phyloP scores from a whole-genome alignment of 2,888 invertebrate genomes.

The Cantharis rustica region DNA sequence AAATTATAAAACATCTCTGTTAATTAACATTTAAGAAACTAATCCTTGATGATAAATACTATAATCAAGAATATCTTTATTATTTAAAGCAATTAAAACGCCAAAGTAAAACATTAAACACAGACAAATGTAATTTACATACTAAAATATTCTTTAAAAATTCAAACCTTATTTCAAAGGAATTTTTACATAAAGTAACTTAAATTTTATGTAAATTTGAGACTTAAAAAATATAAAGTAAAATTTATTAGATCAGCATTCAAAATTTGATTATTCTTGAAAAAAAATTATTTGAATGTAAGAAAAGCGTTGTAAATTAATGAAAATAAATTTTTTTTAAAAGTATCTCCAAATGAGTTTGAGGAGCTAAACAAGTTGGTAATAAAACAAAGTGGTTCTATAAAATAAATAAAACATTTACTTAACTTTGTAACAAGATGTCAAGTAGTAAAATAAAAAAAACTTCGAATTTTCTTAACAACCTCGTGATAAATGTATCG shows the following conservation, averaged over 20 bases:
- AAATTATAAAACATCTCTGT: not conserved
- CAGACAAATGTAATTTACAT: not conserved
- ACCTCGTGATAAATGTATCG: not conserved
- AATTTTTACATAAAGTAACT: not conserved
- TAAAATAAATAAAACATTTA: not conserved
- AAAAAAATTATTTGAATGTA: not conserved
- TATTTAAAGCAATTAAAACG: not conserved
- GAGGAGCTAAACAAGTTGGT: not conserved
- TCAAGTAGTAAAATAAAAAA: not conserved
- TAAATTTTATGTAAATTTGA: not conserved
- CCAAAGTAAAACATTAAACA: not conserved
- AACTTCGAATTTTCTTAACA: not conserved
- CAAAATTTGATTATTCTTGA: not conserved
- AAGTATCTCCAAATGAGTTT: not conserved
- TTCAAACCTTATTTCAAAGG: not conserved
- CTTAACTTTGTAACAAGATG: not conserved
- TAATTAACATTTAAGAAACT: not conserved
- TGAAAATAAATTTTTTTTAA: not conserved
- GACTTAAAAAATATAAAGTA: not conserved
- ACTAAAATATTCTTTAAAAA: not conserved
- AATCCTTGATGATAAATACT: not conserved
- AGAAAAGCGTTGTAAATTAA: not conserved
- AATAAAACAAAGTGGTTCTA: not conserved
- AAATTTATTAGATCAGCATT: not conserved
- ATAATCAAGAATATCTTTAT: not conserved